phyloP scores from a whole-genome alignment of 2,797 vertebrate species.

The Astyanax mexicanus region DNA sequence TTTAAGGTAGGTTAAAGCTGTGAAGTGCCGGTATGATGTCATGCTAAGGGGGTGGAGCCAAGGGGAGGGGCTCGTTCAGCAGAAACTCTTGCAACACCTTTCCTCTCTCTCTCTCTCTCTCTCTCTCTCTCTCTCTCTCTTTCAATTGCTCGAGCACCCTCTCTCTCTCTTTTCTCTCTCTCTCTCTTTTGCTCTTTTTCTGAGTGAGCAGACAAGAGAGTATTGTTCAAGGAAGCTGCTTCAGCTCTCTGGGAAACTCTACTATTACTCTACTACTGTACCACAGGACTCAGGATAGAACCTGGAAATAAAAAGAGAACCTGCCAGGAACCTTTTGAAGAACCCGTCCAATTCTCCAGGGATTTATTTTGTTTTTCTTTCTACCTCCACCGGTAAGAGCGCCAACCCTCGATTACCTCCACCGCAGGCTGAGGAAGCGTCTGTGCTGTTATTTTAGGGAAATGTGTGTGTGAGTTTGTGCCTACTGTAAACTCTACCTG shows the following conservation, averaged over 20 bases:
- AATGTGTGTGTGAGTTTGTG: neutral
- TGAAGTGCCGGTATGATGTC: constrained; percentile 82
- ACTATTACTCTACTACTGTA: constrained; percentile 25
- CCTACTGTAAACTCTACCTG: neutral
- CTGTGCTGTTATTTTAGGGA: neutral
- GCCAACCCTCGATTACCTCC: neutral
- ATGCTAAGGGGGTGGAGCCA: constrained; percentile 67
- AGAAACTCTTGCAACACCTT: constrained; percentile 87
- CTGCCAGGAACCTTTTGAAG: too few relatives aligned
- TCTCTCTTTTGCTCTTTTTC: too few relatives aligned
- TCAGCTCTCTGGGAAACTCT: constrained; percentile 80
- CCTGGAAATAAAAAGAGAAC: too few relatives aligned
- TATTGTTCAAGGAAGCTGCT: constrained; percentile 79
- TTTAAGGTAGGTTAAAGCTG: constrained; percentile 49
- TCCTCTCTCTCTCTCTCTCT: constrained; percentile 61
- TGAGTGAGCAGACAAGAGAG: constrained; percentile 76
- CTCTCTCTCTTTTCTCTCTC: constrained; percentile 63
- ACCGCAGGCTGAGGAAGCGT: neutral
- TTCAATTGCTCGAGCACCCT: constrained; percentile 89
- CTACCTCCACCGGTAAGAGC: constrained; percentile 67
- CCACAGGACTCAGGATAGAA: constrained; percentile 54
- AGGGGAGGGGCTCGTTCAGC: constrained; percentile 69
- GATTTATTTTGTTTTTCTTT: constrained; percentile 56
- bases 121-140: constrained; percentile 66
- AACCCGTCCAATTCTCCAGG: constrained; percentile 54